These are phyloP conservation scores for Troilus luridus DNA, from an alignment of 2,888 invertebrate species.

Conservation along the genomic window DNA sequence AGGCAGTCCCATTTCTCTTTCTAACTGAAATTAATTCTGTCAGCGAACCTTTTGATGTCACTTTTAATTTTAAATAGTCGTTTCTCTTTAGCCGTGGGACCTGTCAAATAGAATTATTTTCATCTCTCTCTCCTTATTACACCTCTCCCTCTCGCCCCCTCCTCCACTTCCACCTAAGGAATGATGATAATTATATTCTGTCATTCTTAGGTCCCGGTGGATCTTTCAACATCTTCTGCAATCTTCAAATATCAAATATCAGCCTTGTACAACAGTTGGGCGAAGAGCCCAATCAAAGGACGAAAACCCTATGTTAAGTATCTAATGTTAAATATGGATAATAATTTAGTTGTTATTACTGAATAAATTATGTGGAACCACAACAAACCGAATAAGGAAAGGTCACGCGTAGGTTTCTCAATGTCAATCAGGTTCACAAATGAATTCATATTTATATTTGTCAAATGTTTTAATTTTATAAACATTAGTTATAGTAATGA, in stretches of 20 bases:
- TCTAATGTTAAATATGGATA: too few species aligned
- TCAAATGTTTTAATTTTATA: too few species aligned
- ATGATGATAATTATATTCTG: background rate
- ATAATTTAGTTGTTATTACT: too few species aligned
- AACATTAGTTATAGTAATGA: too few species aligned
- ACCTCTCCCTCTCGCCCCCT: background rate
- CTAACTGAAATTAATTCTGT: constrained; percentile 21
- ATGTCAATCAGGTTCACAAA: too few species aligned
- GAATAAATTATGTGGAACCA: too few species aligned
- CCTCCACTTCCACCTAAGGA: background rate
- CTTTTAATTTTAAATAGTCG: constrained; percentile 19
- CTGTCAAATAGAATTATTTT: constrained; percentile 15
- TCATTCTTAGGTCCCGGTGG: background rate
- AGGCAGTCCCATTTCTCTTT: background rate
- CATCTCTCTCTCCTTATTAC: background rate
- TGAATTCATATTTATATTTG: too few species aligned
- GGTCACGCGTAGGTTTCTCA: too few species aligned
- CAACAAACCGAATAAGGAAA: too few species aligned
- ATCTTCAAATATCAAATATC: background rate
- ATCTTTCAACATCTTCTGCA: background rate
- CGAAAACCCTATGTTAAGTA: background rate
- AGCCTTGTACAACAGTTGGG: background rate
- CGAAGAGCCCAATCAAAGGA: background rate
- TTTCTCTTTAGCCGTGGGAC: background rate
- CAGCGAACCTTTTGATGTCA: constrained; percentile 24